Evolutionary conservation across 2,113 vertebrate genomes (phyloP).

Genomic region (Cricetomys ansorgei): DNA sequence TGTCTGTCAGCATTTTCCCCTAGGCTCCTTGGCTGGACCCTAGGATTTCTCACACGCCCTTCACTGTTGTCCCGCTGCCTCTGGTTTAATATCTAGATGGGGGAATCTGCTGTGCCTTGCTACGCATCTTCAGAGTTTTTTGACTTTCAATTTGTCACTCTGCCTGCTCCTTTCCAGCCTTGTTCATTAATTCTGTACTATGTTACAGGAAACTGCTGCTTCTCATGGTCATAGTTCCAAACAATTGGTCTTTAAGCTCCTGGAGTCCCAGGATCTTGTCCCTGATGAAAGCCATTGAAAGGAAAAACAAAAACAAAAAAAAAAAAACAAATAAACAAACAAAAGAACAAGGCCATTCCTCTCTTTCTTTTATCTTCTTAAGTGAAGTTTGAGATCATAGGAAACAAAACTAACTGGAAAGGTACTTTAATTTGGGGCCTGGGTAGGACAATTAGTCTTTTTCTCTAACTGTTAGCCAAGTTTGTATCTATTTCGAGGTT

Average conservation of each 20-base stretch:
- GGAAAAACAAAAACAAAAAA: no score
- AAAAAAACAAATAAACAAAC: no score
- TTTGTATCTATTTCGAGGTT: constrained; percentile 5
- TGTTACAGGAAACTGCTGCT: constrained; percentile 54
- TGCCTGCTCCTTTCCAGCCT: constrained; percentile 54
- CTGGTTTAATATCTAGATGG: constrained; percentile 72
- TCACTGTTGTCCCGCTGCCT: constrained; percentile 80
- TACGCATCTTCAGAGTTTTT: constrained; percentile 71
- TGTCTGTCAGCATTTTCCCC: constrained; percentile 68
- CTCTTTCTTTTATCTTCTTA: constrained; percentile 2
- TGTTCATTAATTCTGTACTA: constrained; percentile 73
- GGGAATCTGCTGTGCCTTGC: constrained; percentile 69
- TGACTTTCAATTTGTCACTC: constrained; percentile 53
- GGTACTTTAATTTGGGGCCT: not conserved
- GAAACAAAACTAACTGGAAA: not conserved
- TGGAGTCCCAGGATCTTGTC: constrained; percentile 17
- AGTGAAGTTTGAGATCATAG: constrained; percentile 7
- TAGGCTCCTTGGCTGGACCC: constrained; percentile 13
- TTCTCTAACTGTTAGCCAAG: not conserved
- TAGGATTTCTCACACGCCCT: constrained; percentile 71
- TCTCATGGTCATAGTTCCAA: constrained; percentile 63
- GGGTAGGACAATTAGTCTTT: not conserved
- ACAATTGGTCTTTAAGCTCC: constrained; percentile 67
- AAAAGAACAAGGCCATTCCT: not conserved
- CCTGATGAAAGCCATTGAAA: not conserved